These are phyloP conservation scores for Xyrauchen texanus DNA, from an alignment of 2,113 vertebrate genomes.

Conservation along the genomic window DNA sequence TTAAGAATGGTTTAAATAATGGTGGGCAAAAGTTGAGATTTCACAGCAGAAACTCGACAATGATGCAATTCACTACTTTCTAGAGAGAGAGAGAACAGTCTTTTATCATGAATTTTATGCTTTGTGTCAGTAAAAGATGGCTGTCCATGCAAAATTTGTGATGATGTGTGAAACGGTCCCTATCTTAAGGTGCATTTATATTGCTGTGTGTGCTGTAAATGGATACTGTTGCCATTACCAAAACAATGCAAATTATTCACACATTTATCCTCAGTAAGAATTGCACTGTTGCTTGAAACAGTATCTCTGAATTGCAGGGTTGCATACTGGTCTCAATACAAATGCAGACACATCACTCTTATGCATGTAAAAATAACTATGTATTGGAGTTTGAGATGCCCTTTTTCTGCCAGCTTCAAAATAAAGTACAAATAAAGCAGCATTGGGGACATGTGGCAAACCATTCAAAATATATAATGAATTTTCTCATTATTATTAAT, in stretches of 20 bases:
- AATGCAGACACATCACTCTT: constrained; percentile 20
- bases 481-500: constrained; percentile 51
- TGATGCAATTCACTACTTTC: too few relatives aligned
- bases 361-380: constrained; percentile 30
- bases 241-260: constrained; percentile 22
- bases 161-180: not conserved
- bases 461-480: constrained; percentile 44
- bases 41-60: too few relatives aligned
- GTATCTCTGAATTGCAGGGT: constrained; percentile 33
- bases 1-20: too few relatives aligned
- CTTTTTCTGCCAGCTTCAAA: constrained; percentile 49
- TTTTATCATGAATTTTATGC: too few relatives aligned
- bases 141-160: not conserved
- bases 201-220: constrained; percentile 30
- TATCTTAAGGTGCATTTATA: constrained; percentile 7
- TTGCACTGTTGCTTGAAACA: not conserved
- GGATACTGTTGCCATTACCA: constrained; percentile 21
- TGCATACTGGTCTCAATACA: constrained; percentile 16
- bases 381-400: constrained; percentile 28
- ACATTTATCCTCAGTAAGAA: constrained; percentile 1
- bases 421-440: constrained; percentile 19
- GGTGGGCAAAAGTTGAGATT: too few relatives aligned
- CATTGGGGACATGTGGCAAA: constrained; percentile 26
- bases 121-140: too few relatives aligned
- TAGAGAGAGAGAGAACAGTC: too few relatives aligned